Evolutionary conservation across 2,797 vertebrate species (phyloP).

Genomic region (Dallia pectoralis): DNA sequence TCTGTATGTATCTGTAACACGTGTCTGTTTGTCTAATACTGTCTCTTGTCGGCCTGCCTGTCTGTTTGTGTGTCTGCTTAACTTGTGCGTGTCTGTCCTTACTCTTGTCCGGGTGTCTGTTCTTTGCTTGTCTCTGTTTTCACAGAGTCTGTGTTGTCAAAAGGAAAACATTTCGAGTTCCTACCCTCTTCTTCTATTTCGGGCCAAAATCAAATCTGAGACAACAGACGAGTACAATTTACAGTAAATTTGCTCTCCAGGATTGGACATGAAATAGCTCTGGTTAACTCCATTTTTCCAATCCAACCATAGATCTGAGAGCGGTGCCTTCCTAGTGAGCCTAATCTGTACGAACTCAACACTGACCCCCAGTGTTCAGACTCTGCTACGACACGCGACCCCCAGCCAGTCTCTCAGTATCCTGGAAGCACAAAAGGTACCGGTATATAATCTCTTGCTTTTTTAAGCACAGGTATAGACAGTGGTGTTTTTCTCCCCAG

Average conservation of each 20-base stretch:
- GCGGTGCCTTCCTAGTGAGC: conserved; percentile 70
- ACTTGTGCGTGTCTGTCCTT: background rate
- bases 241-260: too few species aligned
- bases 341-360: conserved; percentile 83
- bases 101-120: too few species aligned
- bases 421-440: conserved; percentile 84
- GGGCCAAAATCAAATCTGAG: too few species aligned
- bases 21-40: conserved; percentile 16
- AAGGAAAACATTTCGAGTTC: too few species aligned
- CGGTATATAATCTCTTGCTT: too few species aligned
- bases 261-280: too few species aligned
- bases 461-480: too few species aligned
- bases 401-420: conserved; percentile 76
- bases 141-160: too few species aligned
- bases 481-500: too few species aligned
- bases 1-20: background rate
- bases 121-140: too few species aligned
- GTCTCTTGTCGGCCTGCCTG: conserved; percentile 11
- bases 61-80: conserved; percentile 8
- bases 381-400: conserved; percentile 71
- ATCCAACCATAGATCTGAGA: conserved; percentile 67
- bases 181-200: too few species aligned
- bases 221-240: too few species aligned
- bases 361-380: conserved; percentile 77
- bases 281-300: background rate